Evolutionary conservation across 2,888 invertebrate species (phyloP).

Genomic region (Callyntrura sp.): DNA sequence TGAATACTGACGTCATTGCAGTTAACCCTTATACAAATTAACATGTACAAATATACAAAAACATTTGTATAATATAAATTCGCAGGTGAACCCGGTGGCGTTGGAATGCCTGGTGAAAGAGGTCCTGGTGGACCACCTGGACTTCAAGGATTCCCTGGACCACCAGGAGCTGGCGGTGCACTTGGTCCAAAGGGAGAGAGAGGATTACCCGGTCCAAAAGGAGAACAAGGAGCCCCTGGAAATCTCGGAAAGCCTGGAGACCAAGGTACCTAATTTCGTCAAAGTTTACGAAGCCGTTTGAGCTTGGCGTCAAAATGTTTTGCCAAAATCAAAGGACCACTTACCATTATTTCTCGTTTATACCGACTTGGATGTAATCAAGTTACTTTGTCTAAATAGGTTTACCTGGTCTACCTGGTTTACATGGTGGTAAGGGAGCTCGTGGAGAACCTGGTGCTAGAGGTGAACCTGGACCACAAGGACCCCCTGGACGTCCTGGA

Average conservation of each 20-base stretch:
- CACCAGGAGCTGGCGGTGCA: slow-evolving; percentile 88
- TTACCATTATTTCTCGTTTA: no score
- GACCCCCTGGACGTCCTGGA: slow-evolving; percentile 92
- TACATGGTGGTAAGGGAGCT: slow-evolving; percentile 90
- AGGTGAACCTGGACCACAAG: slow-evolving; percentile 91
- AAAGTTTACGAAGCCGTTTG: no score
- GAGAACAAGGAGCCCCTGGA: slow-evolving; percentile 90
- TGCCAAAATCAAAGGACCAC: no score
- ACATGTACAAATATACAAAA: no score
- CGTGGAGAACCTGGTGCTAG: slow-evolving; percentile 92
- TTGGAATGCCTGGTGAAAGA: slow-evolving; percentile 91
- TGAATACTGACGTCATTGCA: no score
- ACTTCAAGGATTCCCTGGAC: slow-evolving; percentile 87
- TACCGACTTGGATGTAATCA: no score
- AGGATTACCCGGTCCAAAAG: slow-evolving; percentile 90
- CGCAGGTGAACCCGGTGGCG: slow-evolving; percentile 90
- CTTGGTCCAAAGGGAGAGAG: slow-evolving; percentile 91
- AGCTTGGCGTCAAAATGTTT: no score
- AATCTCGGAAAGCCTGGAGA: slow-evolving; percentile 88
- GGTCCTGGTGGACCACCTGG: slow-evolving; percentile 91
- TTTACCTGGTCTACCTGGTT: slow-evolving; percentile 87
- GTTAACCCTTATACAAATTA: no score
- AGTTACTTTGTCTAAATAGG: slow-evolving; percentile 85
- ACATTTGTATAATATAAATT: not conserved
- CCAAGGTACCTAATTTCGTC: no score